Evolutionary conservation across 2,113 vertebrate species (phyloP), one percentile per base, ranked within the genome.

Genomic region (Ramphastos sulfuratus): DNA sequence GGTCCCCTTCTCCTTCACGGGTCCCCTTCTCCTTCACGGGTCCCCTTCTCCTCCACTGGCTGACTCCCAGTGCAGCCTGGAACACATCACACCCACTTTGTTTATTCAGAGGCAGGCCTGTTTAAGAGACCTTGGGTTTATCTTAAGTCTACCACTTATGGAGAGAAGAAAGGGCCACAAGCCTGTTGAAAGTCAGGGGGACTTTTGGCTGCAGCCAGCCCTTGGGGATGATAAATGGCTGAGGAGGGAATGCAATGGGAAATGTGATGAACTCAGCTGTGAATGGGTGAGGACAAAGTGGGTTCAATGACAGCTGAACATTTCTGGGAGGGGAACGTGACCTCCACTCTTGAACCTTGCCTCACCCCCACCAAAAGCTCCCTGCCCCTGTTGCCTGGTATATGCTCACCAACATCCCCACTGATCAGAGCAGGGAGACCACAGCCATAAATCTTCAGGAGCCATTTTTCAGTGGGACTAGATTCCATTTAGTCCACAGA

Each of bases 41-140:
- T 54, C 52, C 30, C 35, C 24, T 48, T 50, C 28, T 35, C 33
- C 56, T 60, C 35, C 9, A 31, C 64, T 25, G 50, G 65, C 61
- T 7, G 5, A 7, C 69, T 55, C 71, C 54, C 54, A 8, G 78
- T 1, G 0, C 65, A 55, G 91, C 67, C 96, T 92, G 94, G 17
- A 81, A 82, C 25, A 42, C 88, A 65, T 94, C 96, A 81, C 17
- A 2, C 50, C 66, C 2, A 0, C 56, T 19, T 21, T 93, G 95
- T 92, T 96, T 95, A 79, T 82, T 65, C 4, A 3, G 39, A 67
- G 80, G 54, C 35, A 82, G 87, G 67, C 69, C 8, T 64, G 89
- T 88, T 76, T 77, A 60, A 86, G 89, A 89, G 81, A 87, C 63
- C 80, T 70, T 19, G 71, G 54, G 69, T 91, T 94, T 95, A 73